Evolutionary conservation across 2,888 invertebrate species (phyloP).

Genomic region (Microplitis manilae): DNA sequence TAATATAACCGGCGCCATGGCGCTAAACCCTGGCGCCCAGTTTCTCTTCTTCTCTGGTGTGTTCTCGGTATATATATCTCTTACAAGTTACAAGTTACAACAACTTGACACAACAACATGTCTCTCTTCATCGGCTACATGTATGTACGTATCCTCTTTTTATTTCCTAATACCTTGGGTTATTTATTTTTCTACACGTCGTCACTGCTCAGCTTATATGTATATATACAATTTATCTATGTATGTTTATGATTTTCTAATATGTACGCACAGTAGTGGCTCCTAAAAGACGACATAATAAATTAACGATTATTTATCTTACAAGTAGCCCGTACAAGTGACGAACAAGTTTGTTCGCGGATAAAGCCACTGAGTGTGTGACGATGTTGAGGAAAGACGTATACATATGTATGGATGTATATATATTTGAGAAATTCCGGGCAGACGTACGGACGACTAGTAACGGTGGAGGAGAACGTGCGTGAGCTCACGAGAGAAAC

Average conservation of each 20-base stretch:
- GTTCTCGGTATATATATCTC: slow-evolving; percentile 23
- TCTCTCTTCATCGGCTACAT: slow-evolving; percentile 16
- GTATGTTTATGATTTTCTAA: background rate
- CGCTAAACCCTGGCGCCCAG: slow-evolving; percentile 63
- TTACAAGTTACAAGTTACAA: slow-evolving; percentile 5
- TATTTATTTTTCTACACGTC: background rate
- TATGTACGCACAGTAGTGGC: background rate
- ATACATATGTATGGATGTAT: background rate
- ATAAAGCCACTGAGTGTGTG: background rate
- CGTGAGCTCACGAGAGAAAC: slow-evolving; percentile 16
- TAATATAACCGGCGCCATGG: slow-evolving; percentile 70
- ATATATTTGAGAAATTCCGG: slow-evolving; percentile 15
- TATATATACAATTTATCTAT: background rate
- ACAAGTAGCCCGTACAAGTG: background rate
- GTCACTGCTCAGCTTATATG: background rate
- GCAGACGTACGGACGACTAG: slow-evolving; percentile 6
- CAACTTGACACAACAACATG: background rate
- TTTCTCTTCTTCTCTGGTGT: slow-evolving; percentile 32
- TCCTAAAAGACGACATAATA: background rate
- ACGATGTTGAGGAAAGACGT: background rate
- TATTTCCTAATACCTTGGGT: background rate
- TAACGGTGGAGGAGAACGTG: slow-evolving; percentile 24
- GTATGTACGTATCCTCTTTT: background rate
- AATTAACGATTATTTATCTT: background rate
- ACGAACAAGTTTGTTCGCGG: slow-evolving; percentile 1